These are phyloP conservation scores for Caiman crocodilus DNA, from an alignment of 2,797 vertebrate species.

Conservation along the genomic window DNA sequence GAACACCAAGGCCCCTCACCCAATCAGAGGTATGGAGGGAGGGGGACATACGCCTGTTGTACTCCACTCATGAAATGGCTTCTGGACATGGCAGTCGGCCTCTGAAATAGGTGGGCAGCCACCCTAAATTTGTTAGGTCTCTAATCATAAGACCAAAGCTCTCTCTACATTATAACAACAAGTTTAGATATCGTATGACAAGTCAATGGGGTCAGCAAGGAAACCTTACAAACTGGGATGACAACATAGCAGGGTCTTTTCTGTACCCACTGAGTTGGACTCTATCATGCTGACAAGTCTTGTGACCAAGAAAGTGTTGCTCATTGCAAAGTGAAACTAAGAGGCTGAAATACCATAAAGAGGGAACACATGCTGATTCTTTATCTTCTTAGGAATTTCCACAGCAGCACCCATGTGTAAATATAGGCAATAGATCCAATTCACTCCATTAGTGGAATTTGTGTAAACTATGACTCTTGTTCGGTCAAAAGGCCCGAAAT, in stretches of 20 bases:
- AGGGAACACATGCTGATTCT: not conserved
- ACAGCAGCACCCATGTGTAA: not conserved
- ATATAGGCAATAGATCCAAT: accelerated
- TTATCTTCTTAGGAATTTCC: not conserved
- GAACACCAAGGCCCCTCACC: too few species aligned
- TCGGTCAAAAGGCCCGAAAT: not conserved
- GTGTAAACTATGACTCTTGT: not conserved
- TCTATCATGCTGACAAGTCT: not conserved
- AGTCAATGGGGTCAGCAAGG: not conserved
- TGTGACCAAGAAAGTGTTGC: not conserved
- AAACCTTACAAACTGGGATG: accelerated
- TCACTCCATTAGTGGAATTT: not conserved
- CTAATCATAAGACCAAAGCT: not conserved
- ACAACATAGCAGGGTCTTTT: not conserved
- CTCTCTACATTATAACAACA: not conserved
- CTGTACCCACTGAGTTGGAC: accelerated
- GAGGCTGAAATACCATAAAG: not conserved
- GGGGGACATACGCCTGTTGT: too few species aligned
- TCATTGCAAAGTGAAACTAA: not conserved
- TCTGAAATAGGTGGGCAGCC: too few species aligned
- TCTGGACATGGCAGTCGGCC: too few species aligned
- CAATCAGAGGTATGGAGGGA: too few species aligned
- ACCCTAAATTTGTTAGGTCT: too few species aligned
- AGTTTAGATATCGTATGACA: not conserved
- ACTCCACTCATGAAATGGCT: too few species aligned